phyloP scores from a whole-genome alignment of 2,797 vertebrate genomes.

The Eleutherodactylus coqui region DNA sequence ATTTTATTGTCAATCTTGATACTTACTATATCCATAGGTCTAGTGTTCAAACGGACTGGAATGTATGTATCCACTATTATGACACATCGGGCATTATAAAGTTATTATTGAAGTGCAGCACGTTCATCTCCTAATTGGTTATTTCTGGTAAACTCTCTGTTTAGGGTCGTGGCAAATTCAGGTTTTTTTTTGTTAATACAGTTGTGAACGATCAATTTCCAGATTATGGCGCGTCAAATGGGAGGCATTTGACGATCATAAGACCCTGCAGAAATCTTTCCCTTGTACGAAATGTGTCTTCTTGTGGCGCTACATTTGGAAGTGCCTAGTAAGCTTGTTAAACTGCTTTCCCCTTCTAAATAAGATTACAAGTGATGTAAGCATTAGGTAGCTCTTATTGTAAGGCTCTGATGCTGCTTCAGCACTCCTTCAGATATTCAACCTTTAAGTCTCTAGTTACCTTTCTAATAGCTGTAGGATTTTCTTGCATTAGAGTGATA shows the following conservation, averaged over 20 bases:
- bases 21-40: not conserved
- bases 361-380: constrained; percentile 80
- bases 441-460: constrained; percentile 66
- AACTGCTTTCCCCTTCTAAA: constrained; percentile 84
- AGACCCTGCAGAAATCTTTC: constrained; percentile 44
- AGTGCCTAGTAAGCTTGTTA: constrained; percentile 76
- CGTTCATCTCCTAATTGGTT: too few species aligned
- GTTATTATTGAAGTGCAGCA: too few species aligned
- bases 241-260: not conserved
- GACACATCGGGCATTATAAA: not conserved
- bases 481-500: constrained; percentile 71
- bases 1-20: not conserved
- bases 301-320: not conserved
- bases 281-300: constrained; percentile 51
- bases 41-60: not conserved
- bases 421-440: constrained; percentile 76
- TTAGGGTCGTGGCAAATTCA: too few species aligned
- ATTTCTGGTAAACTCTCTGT: too few species aligned
- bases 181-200: too few species aligned
- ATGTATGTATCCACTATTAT: not conserved
- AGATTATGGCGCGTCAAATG: not conserved
- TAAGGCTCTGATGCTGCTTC: constrained; percentile 68
- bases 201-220: not conserved
- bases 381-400: constrained; percentile 74
- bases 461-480: constrained; percentile 66